Base-by-base conservation (phyloP, 2,797 vertebrate genomes). In the Alosa sapidissima region DNA sequence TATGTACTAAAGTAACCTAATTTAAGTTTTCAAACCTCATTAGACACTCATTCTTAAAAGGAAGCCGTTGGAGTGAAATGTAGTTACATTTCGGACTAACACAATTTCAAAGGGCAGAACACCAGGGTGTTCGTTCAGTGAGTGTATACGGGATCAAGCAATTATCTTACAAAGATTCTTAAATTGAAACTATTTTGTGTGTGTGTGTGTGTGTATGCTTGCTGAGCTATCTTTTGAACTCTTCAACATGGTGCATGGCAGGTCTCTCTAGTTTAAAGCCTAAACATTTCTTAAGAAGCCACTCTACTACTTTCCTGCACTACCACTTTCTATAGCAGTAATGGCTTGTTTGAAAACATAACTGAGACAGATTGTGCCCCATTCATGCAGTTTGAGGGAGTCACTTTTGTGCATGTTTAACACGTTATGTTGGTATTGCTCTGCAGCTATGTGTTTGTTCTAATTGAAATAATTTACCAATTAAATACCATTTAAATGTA, bases 51-150 rank as follows among this genome's bases (percentile, higher is more conserved):
- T 72, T 5, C 72, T 75, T 75, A 45, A 47, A 21, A 13, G 72
- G 72, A 78, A 78, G 41, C 41, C 36, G 16, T 21, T 78, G 72
- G 36, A 78, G 72, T 78, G 16, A 16, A 78, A 45, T 78, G 72
- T 78, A 41, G 72, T 21, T 78, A 19, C 36, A 78, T 41, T 16
- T 19, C 19, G 1, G 36, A 21, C 72, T 21, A 78, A 78, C 16
- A n/a, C 72, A 78, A 78, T 78, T 45, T 47, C 16, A 78, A 19
- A 47, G 72, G 72, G 72, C 41, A 47, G 72, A 45, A 45, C 72
- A 78, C 16, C 13, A 1, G 33, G 65, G 28, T 36, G 33, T 72
- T 72, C 33, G 4, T 33, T 65, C 1, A 65, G 2, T 65, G 24
- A 3, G n/a, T 24, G 28, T 41, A 21, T 78, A 45, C 7, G 68